Base-by-base conservation (phyloP, 1,140 invertebrate species). In the Brachionus sp. region DNA sequence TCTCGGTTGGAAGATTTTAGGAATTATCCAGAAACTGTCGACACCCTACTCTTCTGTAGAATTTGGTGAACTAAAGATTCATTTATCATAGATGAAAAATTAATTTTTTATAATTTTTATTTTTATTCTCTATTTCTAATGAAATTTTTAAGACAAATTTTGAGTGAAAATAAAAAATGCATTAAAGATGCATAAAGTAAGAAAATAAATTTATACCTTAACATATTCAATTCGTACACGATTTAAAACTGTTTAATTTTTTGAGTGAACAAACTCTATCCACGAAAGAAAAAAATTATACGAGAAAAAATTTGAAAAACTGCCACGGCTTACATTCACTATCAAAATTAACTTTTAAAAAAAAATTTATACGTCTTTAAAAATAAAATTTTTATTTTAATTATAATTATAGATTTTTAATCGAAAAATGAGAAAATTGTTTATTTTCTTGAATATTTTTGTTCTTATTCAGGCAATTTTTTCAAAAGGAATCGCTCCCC, bases 321-420 rank as follows among this genome's bases (percentile, higher is more conserved):
- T 70, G 66, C 66, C 66, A 70, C 66, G 66, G 66, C 37, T 70
- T 70, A 70, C 29, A 70, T 70, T 70, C 19, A 66, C 66, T 39
- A 39, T 70, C 29, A 70, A 70, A 70, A 70, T 39, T 70, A 19
- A 70, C 3, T 70, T 70, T 70, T n/a, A 70, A 70, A n/a, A 42
- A 39, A 37, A 6, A 16, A 70, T 39, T 39, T 42, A 35, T n/a
- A 70, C 16, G n/a, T 33, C n/a, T 33, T 25, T 16, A 64, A 64
- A 16, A 64, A 64, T 13, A 68, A 35, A 68, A 12, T 68, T 35
- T 4, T 33, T 7, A n/a, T n/a, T n/a, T n/a, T n/a, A n/a, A n/a
- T n/a, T n/a, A 16, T 70, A 35, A 35, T 39, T 39, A 39, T 39
- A 70, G 35, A 70, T 39, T 70, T 70, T 39, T 70, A 16, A 39